Evolutionary conservation across 2,113 vertebrate species (phyloP).

Genomic region (Opisthocomus hoazin): DNA sequence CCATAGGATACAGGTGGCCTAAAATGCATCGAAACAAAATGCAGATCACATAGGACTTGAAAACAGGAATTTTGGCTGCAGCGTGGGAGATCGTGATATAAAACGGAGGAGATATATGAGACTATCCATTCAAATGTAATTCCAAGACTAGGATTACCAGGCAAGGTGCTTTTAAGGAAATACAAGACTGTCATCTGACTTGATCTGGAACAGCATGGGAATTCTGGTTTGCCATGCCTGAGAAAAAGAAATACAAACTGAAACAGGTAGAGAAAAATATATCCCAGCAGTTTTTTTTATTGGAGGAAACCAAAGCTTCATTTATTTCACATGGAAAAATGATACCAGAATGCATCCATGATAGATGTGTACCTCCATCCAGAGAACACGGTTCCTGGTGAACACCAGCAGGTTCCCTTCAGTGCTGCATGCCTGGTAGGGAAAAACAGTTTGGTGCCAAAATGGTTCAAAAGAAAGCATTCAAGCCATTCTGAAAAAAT

Average conservation of each 20-base stretch:
- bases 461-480: neutral
- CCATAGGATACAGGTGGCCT: neutral
- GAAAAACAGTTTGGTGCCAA: neutral
- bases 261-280: neutral
- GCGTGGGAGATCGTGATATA: neutral
- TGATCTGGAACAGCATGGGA: neutral
- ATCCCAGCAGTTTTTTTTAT: neutral
- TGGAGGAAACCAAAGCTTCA: neutral
- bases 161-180: neutral
- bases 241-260: neutral
- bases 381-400: accelerated
- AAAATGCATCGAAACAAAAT: neutral
- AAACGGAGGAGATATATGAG: neutral
- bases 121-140: neutral
- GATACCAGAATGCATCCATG: neutral
- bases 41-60: neutral
- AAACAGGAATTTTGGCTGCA: neutral
- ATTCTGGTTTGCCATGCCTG: neutral
- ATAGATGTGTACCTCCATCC: neutral
- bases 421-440: neutral
- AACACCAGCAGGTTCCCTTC: neutral
- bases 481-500: neutral
- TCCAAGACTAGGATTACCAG: neutral
- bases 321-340: neutral
- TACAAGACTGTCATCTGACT: neutral